These are phyloP conservation scores for Platichthys flesus DNA, from an alignment of 2,113 vertebrate species.

Conservation along the genomic window DNA sequence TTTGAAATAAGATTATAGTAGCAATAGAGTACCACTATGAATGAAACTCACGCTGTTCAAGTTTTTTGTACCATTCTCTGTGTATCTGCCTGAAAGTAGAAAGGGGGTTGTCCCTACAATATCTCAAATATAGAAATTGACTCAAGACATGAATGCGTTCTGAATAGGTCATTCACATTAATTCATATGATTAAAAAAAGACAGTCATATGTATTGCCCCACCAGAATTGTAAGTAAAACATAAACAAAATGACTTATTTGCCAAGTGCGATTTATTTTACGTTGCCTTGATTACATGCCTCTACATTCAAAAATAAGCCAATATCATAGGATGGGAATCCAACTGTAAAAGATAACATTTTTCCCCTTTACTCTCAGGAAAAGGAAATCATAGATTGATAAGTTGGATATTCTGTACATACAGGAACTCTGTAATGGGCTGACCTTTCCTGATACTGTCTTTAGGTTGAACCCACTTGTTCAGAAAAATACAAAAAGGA, in stretches of 20 bases:
- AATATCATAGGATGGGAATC: slow-evolving; percentile 76
- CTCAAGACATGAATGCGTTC: slow-evolving; percentile 67
- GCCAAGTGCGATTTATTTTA: slow-evolving; percentile 87
- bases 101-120: background rate
- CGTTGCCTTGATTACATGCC: slow-evolving; percentile 85
- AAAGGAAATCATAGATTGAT: slow-evolving; percentile 69
- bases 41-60: background rate
- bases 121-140: slow-evolving; percentile 38
- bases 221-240: slow-evolving; percentile 76
- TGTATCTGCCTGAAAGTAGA: background rate
- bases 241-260: slow-evolving; percentile 79
- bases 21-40: background rate
- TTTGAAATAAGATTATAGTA: slow-evolving; percentile 44
- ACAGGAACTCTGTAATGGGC: slow-evolving; percentile 81
- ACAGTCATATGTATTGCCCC: slow-evolving; percentile 61
- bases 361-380: slow-evolving; percentile 69
- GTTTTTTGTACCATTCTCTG: background rate
- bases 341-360: slow-evolving; percentile 76
- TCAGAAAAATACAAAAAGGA: slow-evolving; percentile 81
- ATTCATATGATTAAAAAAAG: slow-evolving; percentile 75
- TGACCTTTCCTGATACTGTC: slow-evolving; percentile 80
- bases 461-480: slow-evolving; percentile 81
- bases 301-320: slow-evolving; percentile 86
- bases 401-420: slow-evolving; percentile 80
- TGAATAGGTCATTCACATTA: slow-evolving; percentile 69